Evolutionary conservation across 2,888 invertebrate species (phyloP), one percentile per base, ranked within the genome.

Genomic region (Oscheius sp.): DNA sequence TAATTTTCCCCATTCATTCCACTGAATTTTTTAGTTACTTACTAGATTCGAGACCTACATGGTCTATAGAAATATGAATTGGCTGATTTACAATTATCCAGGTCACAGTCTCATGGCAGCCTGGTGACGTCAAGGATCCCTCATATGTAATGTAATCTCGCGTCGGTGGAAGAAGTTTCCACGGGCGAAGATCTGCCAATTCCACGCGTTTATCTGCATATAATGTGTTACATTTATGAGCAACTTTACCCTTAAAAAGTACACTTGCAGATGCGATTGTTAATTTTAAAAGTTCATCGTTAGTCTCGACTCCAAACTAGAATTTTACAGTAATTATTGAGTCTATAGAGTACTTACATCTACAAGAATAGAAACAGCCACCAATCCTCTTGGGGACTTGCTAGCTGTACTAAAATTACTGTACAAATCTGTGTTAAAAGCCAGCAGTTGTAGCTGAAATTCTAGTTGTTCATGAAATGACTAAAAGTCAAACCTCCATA

Each of bases 61-160:
- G 95, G 88, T 93, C 93, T 86, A 92, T 92, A 80, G 94, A 93
- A 87, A 96, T 93, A 90, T 95, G 95, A 87, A 96, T 93, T 76
- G 96, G 96, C 88, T 95, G 95, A 90, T 97, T 97, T 88, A 95
- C 91, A 86, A 97, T 93, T 86, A 97, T 92, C 97, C 97, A 97
- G 71, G 96, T 94, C 65, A 88, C 88, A 0, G 88, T 88, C 73
- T 89, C 89, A 74, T 87, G 81, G 75, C 88, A 89, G 20, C 87
- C 88, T 8, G 97, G 97, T 89, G 94, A 94, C 67, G 97, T 96
- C 81, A 95, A 93, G 79, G 96, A 96, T 27, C 96, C 96, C 39
- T 80, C 78, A 61, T 81, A 81, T 0, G 81, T 80, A 42, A 81
- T 75, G 31, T 74, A 75, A 57, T 81, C 81, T 1, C 76, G 46